These are phyloP conservation scores for Babylonia areolata DNA, from an alignment of 1,140 invertebrate genomes.

Conservation along the genomic window DNA sequence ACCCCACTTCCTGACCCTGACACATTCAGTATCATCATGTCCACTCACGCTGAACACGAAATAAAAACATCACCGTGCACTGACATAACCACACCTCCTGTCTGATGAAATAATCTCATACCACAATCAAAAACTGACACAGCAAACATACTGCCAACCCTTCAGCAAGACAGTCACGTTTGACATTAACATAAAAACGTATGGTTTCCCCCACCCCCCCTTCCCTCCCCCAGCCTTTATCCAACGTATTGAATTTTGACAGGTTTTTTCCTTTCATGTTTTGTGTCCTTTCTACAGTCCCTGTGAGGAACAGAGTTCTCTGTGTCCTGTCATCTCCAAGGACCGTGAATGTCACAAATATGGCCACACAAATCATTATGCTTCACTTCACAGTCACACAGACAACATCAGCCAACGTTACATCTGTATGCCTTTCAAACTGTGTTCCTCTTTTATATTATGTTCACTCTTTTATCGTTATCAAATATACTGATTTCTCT, in stretches of 20 bases:
- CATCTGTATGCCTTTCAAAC: too few relatives aligned
- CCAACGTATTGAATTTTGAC: background rate
- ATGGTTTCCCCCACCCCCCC: too few relatives aligned
- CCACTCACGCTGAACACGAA: too few relatives aligned
- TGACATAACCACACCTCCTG: too few relatives aligned
- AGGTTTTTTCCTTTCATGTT: background rate
- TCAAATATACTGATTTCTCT: too few relatives aligned
- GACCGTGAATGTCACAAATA: background rate
- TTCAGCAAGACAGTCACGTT: background rate
- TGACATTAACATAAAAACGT: background rate
- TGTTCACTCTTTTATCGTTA: too few relatives aligned
- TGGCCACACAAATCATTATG: slow-evolving; percentile 29
- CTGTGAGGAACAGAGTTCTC: background rate
- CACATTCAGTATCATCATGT: too few relatives aligned
- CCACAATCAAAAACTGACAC: background rate
- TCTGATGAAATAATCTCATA: background rate
- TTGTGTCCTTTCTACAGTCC: background rate
- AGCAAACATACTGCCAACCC: background rate
- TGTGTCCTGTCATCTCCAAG: background rate
- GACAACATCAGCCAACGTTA: too few relatives aligned
- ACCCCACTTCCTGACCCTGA: too few relatives aligned
- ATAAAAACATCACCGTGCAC: too few relatives aligned
- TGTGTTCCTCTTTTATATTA: too few relatives aligned
- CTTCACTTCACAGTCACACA: background rate
- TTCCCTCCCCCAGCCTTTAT: too few relatives aligned